A percentile compares a stretch with the other conserved stretches of the same genome.
Conservation (phyloP, 1,140 invertebrate species). For the Drosophila truncata region DNA sequence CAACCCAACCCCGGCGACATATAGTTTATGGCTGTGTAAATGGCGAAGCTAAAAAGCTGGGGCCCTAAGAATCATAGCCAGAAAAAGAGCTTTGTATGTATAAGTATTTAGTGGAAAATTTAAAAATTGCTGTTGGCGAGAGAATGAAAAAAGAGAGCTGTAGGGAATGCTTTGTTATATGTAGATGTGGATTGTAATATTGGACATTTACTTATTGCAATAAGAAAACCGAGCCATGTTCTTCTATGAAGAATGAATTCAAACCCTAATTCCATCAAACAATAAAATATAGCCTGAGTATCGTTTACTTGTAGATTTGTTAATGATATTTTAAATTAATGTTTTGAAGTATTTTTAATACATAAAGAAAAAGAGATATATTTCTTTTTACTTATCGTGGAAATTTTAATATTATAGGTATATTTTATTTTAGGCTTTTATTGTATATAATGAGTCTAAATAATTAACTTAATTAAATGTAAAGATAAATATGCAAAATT, state of each 20-base stretch:
- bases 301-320: too few relatives aligned
- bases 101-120: slow-evolving; percentile 24
- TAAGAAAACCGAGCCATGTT: not conserved
- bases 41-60: slow-evolving; percentile 43
- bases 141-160: not conserved
- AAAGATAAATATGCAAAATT: not conserved
- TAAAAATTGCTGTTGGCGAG: slow-evolving; percentile 14
- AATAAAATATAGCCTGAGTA: too few relatives aligned
- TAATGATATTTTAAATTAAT: too few relatives aligned
- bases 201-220: not conserved
- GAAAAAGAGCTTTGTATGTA: not conserved
- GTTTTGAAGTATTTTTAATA: too few relatives aligned
- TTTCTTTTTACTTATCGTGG: too few relatives aligned
- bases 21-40: slow-evolving; percentile 72
- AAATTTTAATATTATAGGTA: too few relatives aligned
- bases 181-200: not conserved
- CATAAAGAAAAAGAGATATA: too few relatives aligned
- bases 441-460: too few relatives aligned
- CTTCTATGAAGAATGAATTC: too few relatives aligned
- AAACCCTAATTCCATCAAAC: too few relatives aligned
- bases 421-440: too few relatives aligned
- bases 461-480: not conserved
- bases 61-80: slow-evolving; percentile 22
- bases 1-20: slow-evolving; percentile 18
- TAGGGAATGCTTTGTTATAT: too few relatives aligned